A percentile compares a stretch with the other conserved stretches of the same genome.
Conservation (phyloP, 2,888 invertebrate species). For the Nephrotoma appendiculata region DNA sequence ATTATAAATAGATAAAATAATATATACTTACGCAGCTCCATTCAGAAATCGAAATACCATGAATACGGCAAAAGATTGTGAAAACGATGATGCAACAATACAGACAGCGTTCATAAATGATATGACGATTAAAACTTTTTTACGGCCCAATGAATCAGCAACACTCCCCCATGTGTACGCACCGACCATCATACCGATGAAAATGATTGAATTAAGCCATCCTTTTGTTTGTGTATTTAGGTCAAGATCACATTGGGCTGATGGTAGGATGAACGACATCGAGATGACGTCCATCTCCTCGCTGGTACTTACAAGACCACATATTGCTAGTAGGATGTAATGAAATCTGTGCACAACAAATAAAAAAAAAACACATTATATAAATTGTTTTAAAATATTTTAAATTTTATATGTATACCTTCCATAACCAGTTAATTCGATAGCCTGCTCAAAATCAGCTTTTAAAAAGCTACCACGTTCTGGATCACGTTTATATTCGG, state of each 20-base stretch:
- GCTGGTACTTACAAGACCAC: constrained; percentile 87
- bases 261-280: constrained; percentile 87
- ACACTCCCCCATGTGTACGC: constrained; percentile 88
- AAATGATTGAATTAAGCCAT: constrained; percentile 67
- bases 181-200: constrained; percentile 88
- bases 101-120: constrained; percentile 81
- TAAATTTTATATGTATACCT: constrained; percentile 11
- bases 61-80: constrained; percentile 76
- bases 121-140: constrained; percentile 76
- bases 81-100: constrained; percentile 81
- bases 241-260: constrained; percentile 82
- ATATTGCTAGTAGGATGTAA: constrained; percentile 74
- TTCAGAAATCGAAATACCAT: constrained; percentile 83
- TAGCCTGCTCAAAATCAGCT: constrained; percentile 78
- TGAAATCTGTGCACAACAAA: constrained; percentile 47
- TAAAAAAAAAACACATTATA: not conserved
- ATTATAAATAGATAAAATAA: not conserved
- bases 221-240: constrained; percentile 73
- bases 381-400: not conserved
- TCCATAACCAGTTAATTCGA: constrained; percentile 58
- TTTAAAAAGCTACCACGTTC: constrained; percentile 54
- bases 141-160: constrained; percentile 76
- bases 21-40: constrained; percentile 74
- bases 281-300: constrained; percentile 94
- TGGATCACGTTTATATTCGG: constrained; percentile 32